phyloP scores from a whole-genome alignment of 2,113 vertebrate species.

The Onychorhynchus coronatus region DNA sequence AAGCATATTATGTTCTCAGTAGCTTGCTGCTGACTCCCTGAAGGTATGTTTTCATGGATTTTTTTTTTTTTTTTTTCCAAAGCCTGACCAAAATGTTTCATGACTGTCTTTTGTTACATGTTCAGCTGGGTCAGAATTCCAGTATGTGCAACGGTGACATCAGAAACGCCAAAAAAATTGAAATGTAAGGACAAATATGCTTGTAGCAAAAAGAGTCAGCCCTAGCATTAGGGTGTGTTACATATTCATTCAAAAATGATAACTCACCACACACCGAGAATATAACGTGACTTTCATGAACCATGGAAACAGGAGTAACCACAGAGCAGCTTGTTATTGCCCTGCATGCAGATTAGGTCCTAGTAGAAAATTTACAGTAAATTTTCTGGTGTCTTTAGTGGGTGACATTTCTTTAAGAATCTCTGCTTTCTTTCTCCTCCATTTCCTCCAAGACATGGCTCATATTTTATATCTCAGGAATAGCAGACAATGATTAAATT shows the following conservation, averaged over 20 bases:
- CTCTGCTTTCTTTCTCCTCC: background rate
- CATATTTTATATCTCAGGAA: background rate
- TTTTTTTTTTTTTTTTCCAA: background rate
- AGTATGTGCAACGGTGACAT: background rate
- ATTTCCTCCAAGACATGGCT: background rate
- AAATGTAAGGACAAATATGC: background rate
- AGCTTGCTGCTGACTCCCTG: background rate
- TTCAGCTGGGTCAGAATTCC: background rate
- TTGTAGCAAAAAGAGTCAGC: background rate
- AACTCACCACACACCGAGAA: background rate
- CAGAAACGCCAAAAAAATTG: background rate
- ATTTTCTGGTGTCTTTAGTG: background rate
- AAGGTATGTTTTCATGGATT: background rate
- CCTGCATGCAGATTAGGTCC: background rate
- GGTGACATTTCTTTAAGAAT: background rate
- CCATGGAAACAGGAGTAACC: background rate
- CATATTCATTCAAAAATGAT: background rate
- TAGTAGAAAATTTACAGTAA: background rate
- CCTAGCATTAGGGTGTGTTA: background rate
- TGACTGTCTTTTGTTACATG: background rate
- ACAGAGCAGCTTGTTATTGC: background rate
- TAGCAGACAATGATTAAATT: background rate
- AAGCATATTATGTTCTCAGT: background rate
- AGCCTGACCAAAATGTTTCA: background rate
- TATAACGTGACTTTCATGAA: background rate